A percentile compares a stretch with the other conserved stretches of the same genome.
phyloP scores from a whole-genome alignment of 2,113 vertebrate genomes.

The Cryptotis parvus region DNA sequence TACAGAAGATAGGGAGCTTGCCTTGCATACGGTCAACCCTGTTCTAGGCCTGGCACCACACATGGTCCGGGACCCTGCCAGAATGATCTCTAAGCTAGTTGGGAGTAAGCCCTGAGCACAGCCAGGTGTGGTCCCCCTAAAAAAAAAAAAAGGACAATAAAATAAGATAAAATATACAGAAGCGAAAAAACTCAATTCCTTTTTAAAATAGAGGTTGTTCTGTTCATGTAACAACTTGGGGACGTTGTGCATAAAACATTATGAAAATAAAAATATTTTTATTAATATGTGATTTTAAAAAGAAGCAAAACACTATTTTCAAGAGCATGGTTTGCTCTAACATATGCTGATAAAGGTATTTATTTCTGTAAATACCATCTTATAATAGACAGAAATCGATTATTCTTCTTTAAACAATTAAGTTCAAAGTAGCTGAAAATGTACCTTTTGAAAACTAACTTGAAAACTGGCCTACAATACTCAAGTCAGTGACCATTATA shows the following conservation, averaged over 20 bases:
- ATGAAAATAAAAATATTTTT: slow-evolving; percentile 66
- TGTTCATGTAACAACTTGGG: slow-evolving; percentile 56
- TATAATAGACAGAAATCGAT: slow-evolving; percentile 51
- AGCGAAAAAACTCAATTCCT: slow-evolving; percentile 62
- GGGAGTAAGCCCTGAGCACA: too few relatives aligned
- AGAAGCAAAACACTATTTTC: slow-evolving; percentile 65
- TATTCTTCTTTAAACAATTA: slow-evolving; percentile 57
- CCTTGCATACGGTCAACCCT: too few relatives aligned
- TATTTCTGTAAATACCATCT: slow-evolving; percentile 53
- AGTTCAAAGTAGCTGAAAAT: slow-evolving; percentile 64
- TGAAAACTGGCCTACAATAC: slow-evolving; percentile 47
- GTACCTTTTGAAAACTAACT: slow-evolving; percentile 48
- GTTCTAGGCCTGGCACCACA: too few relatives aligned
- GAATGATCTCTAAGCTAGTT: too few relatives aligned
- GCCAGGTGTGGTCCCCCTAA: too few relatives aligned
- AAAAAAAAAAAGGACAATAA: too few relatives aligned
- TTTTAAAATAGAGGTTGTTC: slow-evolving; percentile 69
- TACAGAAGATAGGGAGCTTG: too few relatives aligned
- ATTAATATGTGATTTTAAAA: slow-evolving; percentile 59
- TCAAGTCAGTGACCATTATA: slow-evolving; percentile 64
- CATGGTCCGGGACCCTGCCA: too few relatives aligned
- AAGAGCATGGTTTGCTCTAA: slow-evolving; percentile 47
- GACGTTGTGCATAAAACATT: slow-evolving; percentile 46
- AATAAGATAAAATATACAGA: slow-evolving; percentile 55
- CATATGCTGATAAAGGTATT: slow-evolving; percentile 45